phyloP scores from a whole-genome alignment of 2,888 invertebrate genomes.

The Melieria omissa region DNA sequence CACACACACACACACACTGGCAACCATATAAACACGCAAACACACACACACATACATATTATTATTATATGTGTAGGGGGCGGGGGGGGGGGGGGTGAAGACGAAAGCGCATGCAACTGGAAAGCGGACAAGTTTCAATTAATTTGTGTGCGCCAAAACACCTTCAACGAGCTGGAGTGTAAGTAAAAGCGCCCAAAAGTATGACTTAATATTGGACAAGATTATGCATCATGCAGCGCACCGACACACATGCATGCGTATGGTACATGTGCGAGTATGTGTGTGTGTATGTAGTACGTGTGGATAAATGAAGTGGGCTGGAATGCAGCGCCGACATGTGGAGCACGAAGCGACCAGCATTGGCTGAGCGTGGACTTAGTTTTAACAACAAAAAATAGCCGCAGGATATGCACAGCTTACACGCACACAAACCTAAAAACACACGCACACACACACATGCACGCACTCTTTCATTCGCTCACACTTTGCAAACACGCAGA shows the following conservation, averaged over 20 bases:
- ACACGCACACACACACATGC: not conserved
- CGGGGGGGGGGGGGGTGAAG: not conserved
- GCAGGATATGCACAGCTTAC: not conserved
- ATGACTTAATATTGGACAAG: conserved; percentile 10
- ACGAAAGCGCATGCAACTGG: not conserved
- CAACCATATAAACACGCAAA: not conserved
- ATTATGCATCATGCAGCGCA: not conserved
- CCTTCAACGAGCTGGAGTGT: not conserved
- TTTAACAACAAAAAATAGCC: conserved; percentile 9
- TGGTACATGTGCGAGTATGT: not conserved
- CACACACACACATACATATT: not conserved
- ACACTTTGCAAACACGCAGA: conserved; percentile 2
- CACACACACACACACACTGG: not conserved
- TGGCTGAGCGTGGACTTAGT: not conserved
- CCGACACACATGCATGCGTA: not conserved
- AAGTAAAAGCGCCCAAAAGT: conserved; percentile 19
- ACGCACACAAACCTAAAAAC: conserved; percentile 17
- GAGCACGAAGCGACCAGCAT: too few relatives aligned
- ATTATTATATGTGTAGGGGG: not conserved
- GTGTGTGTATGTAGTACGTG: not conserved
- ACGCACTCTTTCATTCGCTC: not conserved
- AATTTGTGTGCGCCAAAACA: conserved; percentile 18
- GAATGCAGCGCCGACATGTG: too few relatives aligned
- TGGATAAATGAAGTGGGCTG: not conserved
- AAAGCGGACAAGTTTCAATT: conserved; percentile 27